These are phyloP conservation scores for Eledone cirrhosa DNA, from an alignment of 2,888 invertebrate genomes.

Conservation along the genomic window DNA sequence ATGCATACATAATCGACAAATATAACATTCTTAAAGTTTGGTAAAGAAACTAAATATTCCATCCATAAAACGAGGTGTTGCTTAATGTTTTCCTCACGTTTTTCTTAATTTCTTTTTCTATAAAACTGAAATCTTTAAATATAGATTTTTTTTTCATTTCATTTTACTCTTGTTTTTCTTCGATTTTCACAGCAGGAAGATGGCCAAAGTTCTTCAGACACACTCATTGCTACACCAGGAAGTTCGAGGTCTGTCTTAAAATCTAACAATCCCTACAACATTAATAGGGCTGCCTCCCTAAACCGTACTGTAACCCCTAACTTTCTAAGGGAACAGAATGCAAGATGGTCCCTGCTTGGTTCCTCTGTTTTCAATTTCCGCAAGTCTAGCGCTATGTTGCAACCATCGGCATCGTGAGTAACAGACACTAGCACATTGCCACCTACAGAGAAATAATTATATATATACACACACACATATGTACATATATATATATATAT, in stretches of 20 bases:
- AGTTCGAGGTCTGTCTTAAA: conserved; percentile 17
- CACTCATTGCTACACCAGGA: background rate
- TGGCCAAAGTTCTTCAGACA: conserved; percentile 4
- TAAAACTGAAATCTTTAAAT: too few relatives aligned
- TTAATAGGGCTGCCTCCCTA: conserved; percentile 14
- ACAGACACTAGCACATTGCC: background rate
- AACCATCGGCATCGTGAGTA: conserved; percentile 19
- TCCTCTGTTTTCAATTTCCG: background rate
- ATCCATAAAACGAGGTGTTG: too few relatives aligned
- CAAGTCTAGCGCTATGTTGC: background rate
- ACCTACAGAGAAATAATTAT: conserved; percentile 3
- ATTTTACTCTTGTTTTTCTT: too few relatives aligned
- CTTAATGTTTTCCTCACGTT: too few relatives aligned
- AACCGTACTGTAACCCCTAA: conserved; percentile 9
- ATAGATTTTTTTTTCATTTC: too few relatives aligned
- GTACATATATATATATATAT: background rate
- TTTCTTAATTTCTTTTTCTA: too few relatives aligned
- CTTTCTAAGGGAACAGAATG: conserved; percentile 7
- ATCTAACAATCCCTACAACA: background rate
- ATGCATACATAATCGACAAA: too few relatives aligned
- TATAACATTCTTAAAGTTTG: too few relatives aligned
- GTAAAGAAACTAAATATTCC: too few relatives aligned
- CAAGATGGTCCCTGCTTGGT: conserved; percentile 11
- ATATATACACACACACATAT: background rate
- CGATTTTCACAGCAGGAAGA: background rate